Conservation (phyloP, 1,140 invertebrate species). For the Sinonovacula constricta region DNA sequence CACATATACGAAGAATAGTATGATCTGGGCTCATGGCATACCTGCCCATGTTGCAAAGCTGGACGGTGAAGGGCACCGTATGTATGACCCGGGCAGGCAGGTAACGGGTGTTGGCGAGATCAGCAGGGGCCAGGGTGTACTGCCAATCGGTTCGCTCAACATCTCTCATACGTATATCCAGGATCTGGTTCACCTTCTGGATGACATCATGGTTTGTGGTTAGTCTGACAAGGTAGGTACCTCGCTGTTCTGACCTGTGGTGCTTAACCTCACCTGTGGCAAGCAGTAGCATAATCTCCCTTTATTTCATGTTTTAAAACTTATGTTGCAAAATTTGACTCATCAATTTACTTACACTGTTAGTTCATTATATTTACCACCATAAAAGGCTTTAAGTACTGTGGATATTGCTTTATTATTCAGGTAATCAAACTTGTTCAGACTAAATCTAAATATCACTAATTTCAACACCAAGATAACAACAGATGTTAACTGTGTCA, state of each 20-base stretch:
- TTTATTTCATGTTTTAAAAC: too few relatives aligned
- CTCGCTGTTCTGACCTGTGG: constrained; percentile 52
- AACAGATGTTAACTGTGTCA: too few relatives aligned
- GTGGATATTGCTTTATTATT: too few relatives aligned
- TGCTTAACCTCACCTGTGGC: constrained; percentile 52
- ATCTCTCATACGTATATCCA: constrained; percentile 64
- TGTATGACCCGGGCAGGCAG: constrained; percentile 64
- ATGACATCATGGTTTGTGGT: too few relatives aligned
- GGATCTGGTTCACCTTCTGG: constrained; percentile 67
- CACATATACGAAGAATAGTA: too few relatives aligned
- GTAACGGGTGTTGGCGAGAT: constrained; percentile 56
- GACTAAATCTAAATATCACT: too few relatives aligned
- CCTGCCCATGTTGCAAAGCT: constrained; percentile 66
- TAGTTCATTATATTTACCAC: not conserved
- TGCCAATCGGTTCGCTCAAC: constrained; percentile 54
- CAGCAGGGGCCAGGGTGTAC: constrained; percentile 60
- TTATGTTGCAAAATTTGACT: too few relatives aligned
- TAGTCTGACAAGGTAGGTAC: too few relatives aligned
- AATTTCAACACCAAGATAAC: too few relatives aligned
- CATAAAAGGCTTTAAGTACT: too few relatives aligned
- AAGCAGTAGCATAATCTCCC: not conserved
- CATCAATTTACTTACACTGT: not conserved
- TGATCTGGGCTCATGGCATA: too few relatives aligned
- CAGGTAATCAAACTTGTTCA: too few relatives aligned
- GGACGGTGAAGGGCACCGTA: constrained; percentile 51